phyloP scores from a whole-genome alignment of 2,888 invertebrate species.

The Chelonus formosanus region DNA sequence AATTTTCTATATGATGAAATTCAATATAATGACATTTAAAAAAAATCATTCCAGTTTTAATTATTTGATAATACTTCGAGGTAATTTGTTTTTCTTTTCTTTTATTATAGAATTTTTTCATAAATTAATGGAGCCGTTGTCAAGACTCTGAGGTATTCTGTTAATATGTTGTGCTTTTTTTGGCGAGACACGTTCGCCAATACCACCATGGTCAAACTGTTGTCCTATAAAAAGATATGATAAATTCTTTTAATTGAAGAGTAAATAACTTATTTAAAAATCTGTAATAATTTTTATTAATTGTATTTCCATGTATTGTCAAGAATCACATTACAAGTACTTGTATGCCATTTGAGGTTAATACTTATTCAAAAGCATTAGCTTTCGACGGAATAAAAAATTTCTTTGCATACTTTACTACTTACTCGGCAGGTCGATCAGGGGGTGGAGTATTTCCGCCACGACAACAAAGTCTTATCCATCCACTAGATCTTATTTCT shows the following conservation, averaged over 20 bases:
- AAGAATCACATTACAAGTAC: no score
- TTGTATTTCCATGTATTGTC: no score
- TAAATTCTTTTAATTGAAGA: neutral
- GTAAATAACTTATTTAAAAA: neutral
- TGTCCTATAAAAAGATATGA: slow-evolving; percentile 42
- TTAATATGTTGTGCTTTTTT: slow-evolving; percentile 14
- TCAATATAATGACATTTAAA: no score
- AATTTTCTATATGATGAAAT: no score
- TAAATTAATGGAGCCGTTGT: no score
- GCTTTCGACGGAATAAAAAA: no score
- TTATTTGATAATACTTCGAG: neutral
- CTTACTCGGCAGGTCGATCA: slow-evolving; percentile 54
- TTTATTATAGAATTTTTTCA: no score
- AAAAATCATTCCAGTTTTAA: neutral
- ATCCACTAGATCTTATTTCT: slow-evolving; percentile 48
- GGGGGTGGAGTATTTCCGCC: slow-evolving; percentile 47
- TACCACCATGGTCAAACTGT: slow-evolving; percentile 48
- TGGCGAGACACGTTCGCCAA: slow-evolving; percentile 37
- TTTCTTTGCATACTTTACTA: neutral
- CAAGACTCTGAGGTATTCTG: slow-evolving; percentile 10
- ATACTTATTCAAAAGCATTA: no score
- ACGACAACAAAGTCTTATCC: slow-evolving; percentile 55
- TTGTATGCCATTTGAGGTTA: no score
- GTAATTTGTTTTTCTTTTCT: no score
- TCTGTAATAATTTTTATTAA: no score